Evolutionary conservation across 2,113 vertebrate species (phyloP).

Genomic region (Pipa parva): DNA sequence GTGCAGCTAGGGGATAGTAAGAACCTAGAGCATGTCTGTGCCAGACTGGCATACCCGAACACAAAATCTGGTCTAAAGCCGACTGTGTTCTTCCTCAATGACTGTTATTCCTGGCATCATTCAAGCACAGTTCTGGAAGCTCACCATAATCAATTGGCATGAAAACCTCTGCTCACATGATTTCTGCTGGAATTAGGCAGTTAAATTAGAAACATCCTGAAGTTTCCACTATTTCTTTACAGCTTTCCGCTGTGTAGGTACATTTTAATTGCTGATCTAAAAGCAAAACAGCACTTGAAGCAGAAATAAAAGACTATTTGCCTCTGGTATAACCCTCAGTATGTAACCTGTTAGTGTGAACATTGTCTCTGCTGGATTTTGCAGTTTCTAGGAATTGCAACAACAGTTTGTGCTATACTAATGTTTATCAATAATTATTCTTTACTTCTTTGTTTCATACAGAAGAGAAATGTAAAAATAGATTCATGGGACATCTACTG

Average conservation of each 20-base stretch:
- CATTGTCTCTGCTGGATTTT: no score
- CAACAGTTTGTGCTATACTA: no score
- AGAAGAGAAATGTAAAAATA: no score
- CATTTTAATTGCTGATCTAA: neutral
- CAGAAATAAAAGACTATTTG: no score
- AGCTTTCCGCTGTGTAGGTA: neutral
- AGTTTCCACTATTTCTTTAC: constrained; percentile 15
- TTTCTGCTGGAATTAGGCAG: constrained; percentile 18
- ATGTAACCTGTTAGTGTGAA: no score
- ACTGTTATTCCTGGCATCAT: constrained; percentile 40
- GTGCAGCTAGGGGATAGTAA: constrained; percentile 26
- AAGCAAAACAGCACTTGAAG: neutral
- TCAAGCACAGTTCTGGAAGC: constrained; percentile 30
- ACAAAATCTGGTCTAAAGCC: constrained; percentile 24
- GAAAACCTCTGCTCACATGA: constrained; percentile 11
- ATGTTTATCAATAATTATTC: no score
- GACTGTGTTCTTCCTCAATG: constrained; percentile 29
- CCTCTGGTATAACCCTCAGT: no score
- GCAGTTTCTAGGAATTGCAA: no score
- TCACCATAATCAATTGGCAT: constrained; percentile 28
- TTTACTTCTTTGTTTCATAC: no score
- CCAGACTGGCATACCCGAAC: constrained; percentile 32
- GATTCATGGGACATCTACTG: no score
- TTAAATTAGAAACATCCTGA: constrained; percentile 10
- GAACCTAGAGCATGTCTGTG: constrained; percentile 9